Conservation (phyloP, 2,797 vertebrate species). For the Anabacerthia variegaticeps region DNA sequence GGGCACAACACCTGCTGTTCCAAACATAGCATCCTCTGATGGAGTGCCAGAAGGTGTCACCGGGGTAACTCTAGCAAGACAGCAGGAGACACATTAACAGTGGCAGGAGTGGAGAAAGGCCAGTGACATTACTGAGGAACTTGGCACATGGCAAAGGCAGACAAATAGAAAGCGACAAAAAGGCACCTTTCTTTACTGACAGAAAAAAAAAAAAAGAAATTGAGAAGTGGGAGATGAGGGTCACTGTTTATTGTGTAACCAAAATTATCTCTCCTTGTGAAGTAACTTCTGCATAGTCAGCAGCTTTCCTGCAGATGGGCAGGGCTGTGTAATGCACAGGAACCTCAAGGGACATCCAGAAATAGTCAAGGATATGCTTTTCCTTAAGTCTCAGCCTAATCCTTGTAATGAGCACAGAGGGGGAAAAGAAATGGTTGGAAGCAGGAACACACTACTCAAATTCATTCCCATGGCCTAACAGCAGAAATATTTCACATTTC, state of each 20-base stretch:
- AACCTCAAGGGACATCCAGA: neutral
- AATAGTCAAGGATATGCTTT: constrained; percentile 14
- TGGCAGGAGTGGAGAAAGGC: neutral
- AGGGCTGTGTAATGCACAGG: neutral
- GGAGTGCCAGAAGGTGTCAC: neutral
- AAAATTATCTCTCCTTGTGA: neutral
- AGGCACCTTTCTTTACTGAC: neutral
- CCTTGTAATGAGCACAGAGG: neutral
- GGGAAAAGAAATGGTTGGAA: neutral
- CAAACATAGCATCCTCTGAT: neutral
- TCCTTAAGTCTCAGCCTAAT: constrained; percentile 17
- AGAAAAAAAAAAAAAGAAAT: neutral
- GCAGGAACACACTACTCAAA: neutral
- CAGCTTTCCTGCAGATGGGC: neutral
- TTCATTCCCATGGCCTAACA: neutral
- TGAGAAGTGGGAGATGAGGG: neutral
- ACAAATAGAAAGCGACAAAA: neutral
- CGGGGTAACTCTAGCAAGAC: neutral
- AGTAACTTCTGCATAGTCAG: neutral
- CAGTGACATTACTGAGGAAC: neutral
- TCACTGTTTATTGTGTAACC: neutral
- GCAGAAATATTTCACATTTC: constrained; percentile 15
- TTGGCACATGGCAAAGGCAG: neutral
- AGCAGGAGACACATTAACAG: constrained; percentile 4
- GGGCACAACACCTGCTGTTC: constrained; percentile 3